These are phyloP conservation scores for Arctia plantaginis DNA, from an alignment of 2,888 invertebrate species.

Conservation along the genomic window DNA sequence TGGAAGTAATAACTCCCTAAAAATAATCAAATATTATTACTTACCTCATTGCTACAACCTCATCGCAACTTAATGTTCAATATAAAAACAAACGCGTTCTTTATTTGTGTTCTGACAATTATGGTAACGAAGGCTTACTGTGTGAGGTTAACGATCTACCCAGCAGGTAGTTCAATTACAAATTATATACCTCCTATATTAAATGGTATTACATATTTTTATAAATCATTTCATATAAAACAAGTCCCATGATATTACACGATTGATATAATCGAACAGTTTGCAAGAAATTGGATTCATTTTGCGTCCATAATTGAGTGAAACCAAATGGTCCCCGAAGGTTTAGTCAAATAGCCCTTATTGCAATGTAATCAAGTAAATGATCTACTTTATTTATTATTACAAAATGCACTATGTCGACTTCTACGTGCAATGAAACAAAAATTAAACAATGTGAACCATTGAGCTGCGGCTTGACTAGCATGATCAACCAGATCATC, in stretches of 20 bases:
- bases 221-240: background rate
- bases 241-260: conserved; percentile 18
- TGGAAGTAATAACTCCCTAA: background rate
- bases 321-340: conserved; percentile 45
- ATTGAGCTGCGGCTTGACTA: background rate
- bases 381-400: conserved; percentile 37
- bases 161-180: background rate
- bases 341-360: conserved; percentile 42
- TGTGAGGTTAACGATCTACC: background rate
- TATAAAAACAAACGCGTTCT: background rate
- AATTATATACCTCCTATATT: background rate
- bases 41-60: no score
- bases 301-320: conserved; percentile 44
- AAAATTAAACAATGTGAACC: background rate
- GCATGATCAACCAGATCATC: background rate
- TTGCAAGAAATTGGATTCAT: conserved; percentile 40
- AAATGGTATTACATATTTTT: background rate
- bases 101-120: background rate
- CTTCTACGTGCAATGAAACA: background rate
- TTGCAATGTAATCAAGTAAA: conserved; percentile 37
- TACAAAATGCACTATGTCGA: conserved; percentile 1
- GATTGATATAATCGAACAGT: conserved; percentile 28
- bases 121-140: background rate
- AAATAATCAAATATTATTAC: background rate
- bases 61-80: no score